Evolutionary conservation across 2,113 vertebrate genomes (phyloP).

Genomic region (Tympanuchus pallidicinctus): DNA sequence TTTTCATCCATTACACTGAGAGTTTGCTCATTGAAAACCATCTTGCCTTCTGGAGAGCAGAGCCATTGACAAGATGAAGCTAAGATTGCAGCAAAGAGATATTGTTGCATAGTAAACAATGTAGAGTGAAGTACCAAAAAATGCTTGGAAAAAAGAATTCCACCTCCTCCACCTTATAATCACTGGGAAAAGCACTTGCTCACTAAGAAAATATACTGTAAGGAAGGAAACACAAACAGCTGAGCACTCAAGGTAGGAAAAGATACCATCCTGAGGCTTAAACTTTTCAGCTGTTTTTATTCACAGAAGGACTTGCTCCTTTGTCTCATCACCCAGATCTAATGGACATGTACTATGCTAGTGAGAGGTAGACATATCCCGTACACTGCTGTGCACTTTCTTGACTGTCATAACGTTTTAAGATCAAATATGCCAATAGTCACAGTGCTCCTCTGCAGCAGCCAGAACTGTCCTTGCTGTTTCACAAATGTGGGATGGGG

Average conservation of each 20-base stretch:
- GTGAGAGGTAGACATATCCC: fast-evolving
- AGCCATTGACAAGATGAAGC: not conserved
- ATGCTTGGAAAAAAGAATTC: not conserved
- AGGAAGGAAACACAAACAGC: not conserved
- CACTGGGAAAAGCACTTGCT: not conserved
- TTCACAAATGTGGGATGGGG: not conserved
- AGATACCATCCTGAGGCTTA: not conserved
- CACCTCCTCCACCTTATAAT: not conserved
- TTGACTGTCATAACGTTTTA: fast-evolving
- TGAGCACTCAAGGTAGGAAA: not conserved
- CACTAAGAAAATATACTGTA: not conserved
- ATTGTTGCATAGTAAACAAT: not conserved
- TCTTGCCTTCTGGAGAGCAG: not conserved
- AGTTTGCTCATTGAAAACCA: constrained; percentile 10
- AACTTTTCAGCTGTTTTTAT: not conserved
- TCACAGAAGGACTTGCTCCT: not conserved
- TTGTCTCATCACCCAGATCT: not conserved
- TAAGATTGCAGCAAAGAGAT: not conserved
- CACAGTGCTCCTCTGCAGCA: fast-evolving
- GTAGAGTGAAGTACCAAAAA: not conserved
- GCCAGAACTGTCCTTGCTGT: not conserved
- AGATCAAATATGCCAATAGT: not conserved
- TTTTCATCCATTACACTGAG: constrained; percentile 13
- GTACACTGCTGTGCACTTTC: not conserved
- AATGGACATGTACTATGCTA: not conserved